These are phyloP conservation scores for Pemphigus obesinymphae DNA, from an alignment of 1,140 invertebrate genomes.

Conservation along the genomic window DNA sequence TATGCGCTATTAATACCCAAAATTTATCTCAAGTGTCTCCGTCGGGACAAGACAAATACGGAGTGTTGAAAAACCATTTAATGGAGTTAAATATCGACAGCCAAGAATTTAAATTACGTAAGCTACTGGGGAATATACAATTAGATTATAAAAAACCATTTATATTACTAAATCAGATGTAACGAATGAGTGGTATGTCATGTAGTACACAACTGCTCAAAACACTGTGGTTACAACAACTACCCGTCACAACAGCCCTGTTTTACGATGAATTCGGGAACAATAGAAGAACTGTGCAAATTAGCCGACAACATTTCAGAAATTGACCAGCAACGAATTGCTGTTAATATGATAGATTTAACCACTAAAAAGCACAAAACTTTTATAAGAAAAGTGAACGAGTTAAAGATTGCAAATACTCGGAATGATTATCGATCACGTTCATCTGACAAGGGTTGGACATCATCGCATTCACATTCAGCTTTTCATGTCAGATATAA, in stretches of 20 bases:
- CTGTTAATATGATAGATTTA: background rate
- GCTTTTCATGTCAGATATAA: too few species aligned
- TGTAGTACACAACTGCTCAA: background rate
- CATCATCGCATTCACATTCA: background rate
- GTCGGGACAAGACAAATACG: background rate
- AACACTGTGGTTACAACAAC: background rate
- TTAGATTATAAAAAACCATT: background rate
- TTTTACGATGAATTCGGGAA: background rate
- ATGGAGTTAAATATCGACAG: background rate
- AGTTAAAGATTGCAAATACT: too few species aligned
- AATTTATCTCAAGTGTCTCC: background rate
- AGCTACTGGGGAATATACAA: background rate
- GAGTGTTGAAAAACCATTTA: background rate
- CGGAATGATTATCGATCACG: background rate
- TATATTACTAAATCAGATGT: background rate
- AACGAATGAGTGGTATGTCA: background rate
- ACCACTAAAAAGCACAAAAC: too few species aligned
- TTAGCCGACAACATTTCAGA: background rate
- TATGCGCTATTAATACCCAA: background rate
- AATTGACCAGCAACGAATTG: background rate
- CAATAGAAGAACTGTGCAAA: background rate
- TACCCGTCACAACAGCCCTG: background rate
- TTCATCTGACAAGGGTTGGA: background rate
- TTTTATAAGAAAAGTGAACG: too few species aligned
- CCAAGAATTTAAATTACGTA: background rate